Conservation (phyloP, 1,140 invertebrate species). For the Brachionus rotundiformis region DNA sequence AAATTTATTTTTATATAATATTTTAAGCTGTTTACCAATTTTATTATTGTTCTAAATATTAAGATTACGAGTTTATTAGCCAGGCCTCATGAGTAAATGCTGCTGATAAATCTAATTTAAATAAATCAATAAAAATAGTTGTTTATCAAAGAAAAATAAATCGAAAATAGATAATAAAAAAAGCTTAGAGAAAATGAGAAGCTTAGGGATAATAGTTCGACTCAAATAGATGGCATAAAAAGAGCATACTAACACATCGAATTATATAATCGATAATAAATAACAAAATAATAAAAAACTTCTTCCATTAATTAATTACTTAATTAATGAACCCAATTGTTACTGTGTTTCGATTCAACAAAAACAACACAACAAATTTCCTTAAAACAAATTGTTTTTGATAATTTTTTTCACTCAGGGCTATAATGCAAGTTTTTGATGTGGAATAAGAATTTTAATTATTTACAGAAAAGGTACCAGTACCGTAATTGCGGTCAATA, state of each 20-base stretch:
- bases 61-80: not conserved
- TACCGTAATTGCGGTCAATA: not conserved
- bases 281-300: not conserved
- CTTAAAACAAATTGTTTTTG: not conserved
- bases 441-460: not conserved
- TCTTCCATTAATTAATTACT: constrained; percentile 38
- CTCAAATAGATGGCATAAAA: constrained; percentile 2
- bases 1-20: no score
- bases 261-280: constrained; percentile 20
- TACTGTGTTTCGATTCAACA: not conserved
- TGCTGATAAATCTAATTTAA: constrained; percentile 21
- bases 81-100: not conserved
- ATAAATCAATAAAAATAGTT: constrained; percentile 34
- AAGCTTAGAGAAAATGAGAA: not conserved
- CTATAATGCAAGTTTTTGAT: not conserved
- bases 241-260: constrained; percentile 30
- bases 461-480: not conserved
- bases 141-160: constrained; percentile 26
- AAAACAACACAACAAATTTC: constrained; percentile 1
- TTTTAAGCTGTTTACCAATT: not conserved
- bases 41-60: not conserved
- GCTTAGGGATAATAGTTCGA: not conserved
- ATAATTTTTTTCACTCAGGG: not conserved
- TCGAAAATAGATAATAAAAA: constrained; percentile 15
- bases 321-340: constrained; percentile 35